Evolutionary conservation across 2,797 vertebrate species (phyloP).

Genomic region (Hoplostethus mediterraneus): DNA sequence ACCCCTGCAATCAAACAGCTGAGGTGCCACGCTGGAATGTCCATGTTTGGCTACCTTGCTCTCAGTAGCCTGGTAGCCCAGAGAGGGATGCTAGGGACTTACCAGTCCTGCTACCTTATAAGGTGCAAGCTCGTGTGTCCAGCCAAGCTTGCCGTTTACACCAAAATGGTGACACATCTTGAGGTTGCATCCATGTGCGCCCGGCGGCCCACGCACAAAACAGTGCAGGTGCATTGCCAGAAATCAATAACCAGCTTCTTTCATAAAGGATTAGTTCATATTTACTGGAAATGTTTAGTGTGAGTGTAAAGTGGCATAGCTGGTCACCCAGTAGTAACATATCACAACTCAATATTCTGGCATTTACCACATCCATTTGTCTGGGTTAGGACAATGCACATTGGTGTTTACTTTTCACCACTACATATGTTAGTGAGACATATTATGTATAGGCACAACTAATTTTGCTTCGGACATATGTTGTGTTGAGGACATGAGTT

Average conservation of each 20-base stretch:
- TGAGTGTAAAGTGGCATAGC: not conserved
- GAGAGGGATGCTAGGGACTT: slow-evolving; percentile 76
- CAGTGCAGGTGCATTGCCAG: slow-evolving; percentile 7
- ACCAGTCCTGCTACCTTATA: slow-evolving; percentile 90
- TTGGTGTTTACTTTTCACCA: not conserved
- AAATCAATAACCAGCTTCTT: slow-evolving; percentile 13
- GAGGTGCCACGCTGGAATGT: slow-evolving; percentile 76
- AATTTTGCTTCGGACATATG: not conserved
- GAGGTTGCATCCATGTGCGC: slow-evolving; percentile 52
- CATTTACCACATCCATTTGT: too few species aligned
- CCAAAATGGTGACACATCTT: slow-evolving; percentile 71
- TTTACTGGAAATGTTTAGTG: not conserved
- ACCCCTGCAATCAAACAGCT: slow-evolving; percentile 57
- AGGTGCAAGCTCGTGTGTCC: slow-evolving; percentile 84
- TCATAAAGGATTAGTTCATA: not conserved
- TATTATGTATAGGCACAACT: too few species aligned
- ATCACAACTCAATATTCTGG: not conserved
- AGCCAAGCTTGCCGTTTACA: slow-evolving; percentile 78
- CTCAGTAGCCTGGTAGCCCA: slow-evolving; percentile 69
- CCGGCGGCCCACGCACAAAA: not conserved
- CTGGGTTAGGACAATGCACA: too few species aligned
- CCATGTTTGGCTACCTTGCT: slow-evolving; percentile 93
- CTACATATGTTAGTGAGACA: not conserved
- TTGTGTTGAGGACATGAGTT: not conserved
- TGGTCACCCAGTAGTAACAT: not conserved